Evolutionary conservation across 2,113 vertebrate species (phyloP).

Genomic region (Syrmaticus mikado): DNA sequence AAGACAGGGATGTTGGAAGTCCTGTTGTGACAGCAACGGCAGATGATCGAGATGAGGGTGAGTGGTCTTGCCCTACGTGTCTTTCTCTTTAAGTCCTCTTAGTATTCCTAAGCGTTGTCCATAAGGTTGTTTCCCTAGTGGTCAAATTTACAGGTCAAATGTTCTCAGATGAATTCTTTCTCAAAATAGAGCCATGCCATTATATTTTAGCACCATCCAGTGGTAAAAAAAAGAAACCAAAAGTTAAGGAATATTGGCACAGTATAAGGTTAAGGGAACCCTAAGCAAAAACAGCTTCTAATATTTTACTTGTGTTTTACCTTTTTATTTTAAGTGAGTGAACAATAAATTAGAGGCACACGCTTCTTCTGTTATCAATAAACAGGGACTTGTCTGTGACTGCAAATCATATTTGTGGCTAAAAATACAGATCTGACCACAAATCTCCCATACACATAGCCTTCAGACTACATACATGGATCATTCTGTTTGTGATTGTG

Average conservation of each 20-base stretch:
- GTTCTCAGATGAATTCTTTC: background rate
- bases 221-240: constrained; percentile 3
- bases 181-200: background rate
- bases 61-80: background rate
- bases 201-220: constrained; percentile 54
- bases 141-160: background rate
- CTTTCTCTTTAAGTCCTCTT: background rate
- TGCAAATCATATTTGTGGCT: background rate
- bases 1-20: constrained; percentile 88
- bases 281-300: background rate
- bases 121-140: background rate
- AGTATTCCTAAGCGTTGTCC: background rate
- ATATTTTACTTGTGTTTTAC: background rate
- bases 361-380: background rate
- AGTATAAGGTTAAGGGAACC: background rate
- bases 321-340: background rate
- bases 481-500: background rate
- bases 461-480: background rate
- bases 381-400: background rate
- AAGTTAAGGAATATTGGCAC: background rate
- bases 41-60: constrained; percentile 89
- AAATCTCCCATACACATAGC: background rate
- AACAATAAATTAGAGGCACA: background rate
- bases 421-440: background rate
- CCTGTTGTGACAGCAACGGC: constrained; percentile 88